A percentile compares a stretch with the other conserved stretches of the same genome.
Conservation (phyloP, 2,797 vertebrate genomes). For the Taenioides sp. region DNA sequence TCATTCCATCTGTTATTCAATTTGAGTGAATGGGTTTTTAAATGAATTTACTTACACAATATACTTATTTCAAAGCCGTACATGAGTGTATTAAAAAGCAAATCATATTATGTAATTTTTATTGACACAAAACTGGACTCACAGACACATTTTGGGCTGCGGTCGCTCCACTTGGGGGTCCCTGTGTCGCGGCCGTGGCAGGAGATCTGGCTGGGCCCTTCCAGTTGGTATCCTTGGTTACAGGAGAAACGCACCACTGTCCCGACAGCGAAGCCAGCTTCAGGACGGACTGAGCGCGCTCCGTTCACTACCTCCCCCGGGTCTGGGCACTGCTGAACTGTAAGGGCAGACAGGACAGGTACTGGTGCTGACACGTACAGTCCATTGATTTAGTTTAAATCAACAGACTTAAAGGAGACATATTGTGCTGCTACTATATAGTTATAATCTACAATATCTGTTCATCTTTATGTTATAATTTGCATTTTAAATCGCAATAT, state of each 20-base stretch:
- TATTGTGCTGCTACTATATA: no score
- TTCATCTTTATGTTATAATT: no score
- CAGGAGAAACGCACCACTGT: constrained; percentile 90
- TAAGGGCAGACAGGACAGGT: background rate
- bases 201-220: constrained; percentile 87
- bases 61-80: background rate
- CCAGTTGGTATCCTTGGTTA: constrained; percentile 89
- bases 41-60: no score
- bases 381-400: no score
- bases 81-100: background rate
- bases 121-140: constrained; percentile 61
- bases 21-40: no score
- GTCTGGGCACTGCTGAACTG: constrained; percentile 90
- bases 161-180: constrained; percentile 92
- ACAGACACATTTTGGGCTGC: constrained; percentile 93
- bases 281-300: constrained; percentile 83
- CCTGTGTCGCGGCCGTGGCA: constrained; percentile 90
- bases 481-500: no score
- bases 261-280: constrained; percentile 86
- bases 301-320: constrained; percentile 90
- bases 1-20: no score
- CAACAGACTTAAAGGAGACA: no score
- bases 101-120: background rate
- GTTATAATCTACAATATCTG: no score
- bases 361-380: no score